Base-by-base conservation (phyloP, 2,888 invertebrate species). In the Scaeva pyrastri region DNA sequence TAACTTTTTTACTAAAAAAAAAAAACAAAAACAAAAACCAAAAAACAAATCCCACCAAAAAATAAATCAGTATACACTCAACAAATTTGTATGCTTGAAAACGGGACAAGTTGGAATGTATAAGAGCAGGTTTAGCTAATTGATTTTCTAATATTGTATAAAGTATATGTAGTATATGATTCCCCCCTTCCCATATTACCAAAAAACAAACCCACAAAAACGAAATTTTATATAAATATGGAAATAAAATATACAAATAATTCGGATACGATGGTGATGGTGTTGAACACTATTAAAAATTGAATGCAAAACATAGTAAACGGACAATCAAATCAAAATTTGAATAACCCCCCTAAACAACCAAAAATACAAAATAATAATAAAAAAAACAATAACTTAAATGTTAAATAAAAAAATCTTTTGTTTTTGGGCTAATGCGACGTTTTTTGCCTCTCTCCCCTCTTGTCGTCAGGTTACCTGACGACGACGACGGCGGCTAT, bases 401-500 rank as follows among this genome's bases (percentile, higher is more conserved):
- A 88, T 84, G 80, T 86, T 80, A 78, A 86, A 82, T 83, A 83
- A 70, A 87, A 89, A 72, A 88, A 89, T 90, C 88, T 89, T 90
- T 89, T 90, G 90, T 90, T 90, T 90, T 91, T 93, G 93, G 93
- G 92, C 93, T 93, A 92, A 92, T 92, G 90, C 93, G 92, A 91
- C 93, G 93, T 93, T 92, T 90, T 92, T 92, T 92, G 91, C 91
- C 91, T 92, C 92, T 92, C 90, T 91, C 91, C 91, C 91, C 91
- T 91, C 89, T 91, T 93, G 93, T 93, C 93, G 93, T 93, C 93
- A 93, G 92, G 92, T 92, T 91, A 92, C 90, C 92, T 93, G 93
- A 93, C 93, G 93, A 92, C 93, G 91, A 91, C 91, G 90, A 89
- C 91, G 89, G 90, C 91, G 90, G 77, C 86, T 78, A 78, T 86